Base-by-base conservation (phyloP, 2,888 invertebrate species). In the Scotopteryx bipunctaria region DNA sequence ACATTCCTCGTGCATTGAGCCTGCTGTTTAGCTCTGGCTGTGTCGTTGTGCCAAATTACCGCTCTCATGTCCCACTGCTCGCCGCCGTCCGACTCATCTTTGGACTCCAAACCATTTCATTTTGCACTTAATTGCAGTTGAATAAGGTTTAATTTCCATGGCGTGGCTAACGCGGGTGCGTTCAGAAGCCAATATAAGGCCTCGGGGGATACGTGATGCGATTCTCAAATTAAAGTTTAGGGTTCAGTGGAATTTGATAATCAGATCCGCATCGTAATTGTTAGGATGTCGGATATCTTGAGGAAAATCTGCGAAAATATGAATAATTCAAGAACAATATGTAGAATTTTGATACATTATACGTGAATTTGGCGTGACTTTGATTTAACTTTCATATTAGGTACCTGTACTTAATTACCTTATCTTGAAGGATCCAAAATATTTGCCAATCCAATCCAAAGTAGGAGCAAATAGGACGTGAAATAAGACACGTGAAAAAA, bases 21-120 rank as follows among this genome's bases (percentile, higher is more conserved):
- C 31, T 41, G 44, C 54, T 35, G 17, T 44, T 13, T 27, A 1
- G 2, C 1, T 0, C 8, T 14, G n/a, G 16, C 44, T 44, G 8
- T 35, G 40, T 6, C 3, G 8, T 69, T 75, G 72, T 75, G 65
- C 68, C 57, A 67, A 78, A 76, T 68, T 63, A 67, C 50, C 59
- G 64, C 66, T 50, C 52, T 48, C 45, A 42, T 43, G 29, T 48
- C 38, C 31, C 9, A 44, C 36, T 44, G 53, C 47, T 37, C 11
- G 33, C 53, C 15, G 14, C 25, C 33, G 29, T 40, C 29, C 47
- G 38, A 37, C 41, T 37, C 46, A 38, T 47, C 43, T 17, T 3
- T 13, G 11, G 3, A 27, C 16, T 5, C 21, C 13, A 3, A n/a
- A n/a, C n/a, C 9, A 38, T 38, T n/a, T 32, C 31, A 35, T 38